phyloP scores from a whole-genome alignment of 2,113 vertebrate genomes.

The Apodemus speciosus region DNA sequence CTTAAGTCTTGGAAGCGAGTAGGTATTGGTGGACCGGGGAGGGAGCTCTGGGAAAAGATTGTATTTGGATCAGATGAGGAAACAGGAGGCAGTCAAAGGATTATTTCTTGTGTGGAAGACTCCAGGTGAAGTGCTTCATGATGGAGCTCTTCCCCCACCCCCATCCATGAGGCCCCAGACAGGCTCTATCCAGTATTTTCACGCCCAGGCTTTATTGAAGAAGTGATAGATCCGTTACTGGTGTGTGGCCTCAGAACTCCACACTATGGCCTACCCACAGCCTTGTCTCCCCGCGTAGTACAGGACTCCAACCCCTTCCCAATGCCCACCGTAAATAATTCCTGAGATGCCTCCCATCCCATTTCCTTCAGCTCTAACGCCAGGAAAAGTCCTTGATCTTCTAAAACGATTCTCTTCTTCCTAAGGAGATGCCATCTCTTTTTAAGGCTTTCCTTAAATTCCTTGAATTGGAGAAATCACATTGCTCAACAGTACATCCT shows the following conservation, averaged over 20 bases:
- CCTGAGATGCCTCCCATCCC: neutral
- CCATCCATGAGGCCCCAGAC: neutral
- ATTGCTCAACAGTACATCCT: conserved; percentile 57
- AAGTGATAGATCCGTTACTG: conserved; percentile 10
- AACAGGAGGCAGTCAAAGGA: neutral
- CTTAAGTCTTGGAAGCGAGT: neutral
- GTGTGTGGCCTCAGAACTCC: neutral
- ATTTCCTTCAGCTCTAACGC: neutral
- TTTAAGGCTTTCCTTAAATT: conserved; percentile 64
- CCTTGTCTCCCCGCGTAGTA: neutral
- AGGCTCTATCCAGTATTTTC: neutral
- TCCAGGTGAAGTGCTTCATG: neutral
- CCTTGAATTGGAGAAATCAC: conserved; percentile 24
- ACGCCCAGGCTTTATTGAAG: conserved; percentile 51
- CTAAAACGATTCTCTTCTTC: conserved; percentile 62
- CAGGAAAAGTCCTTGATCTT: neutral
- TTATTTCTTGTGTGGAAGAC: neutral
- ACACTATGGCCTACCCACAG: neutral
- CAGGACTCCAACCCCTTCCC: neutral
- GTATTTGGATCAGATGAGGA: neutral
- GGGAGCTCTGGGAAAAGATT: neutral
- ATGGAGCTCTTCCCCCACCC: neutral
- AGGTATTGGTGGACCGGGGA: neutral
- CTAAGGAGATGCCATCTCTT: conserved; percentile 46
- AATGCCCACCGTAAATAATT: neutral